Percentiles rank a stretch among this genome's conserved stretches.
Evolutionary conservation across 1,140 invertebrate genomes (phyloP).

Genomic region (Cydia pomonella): DNA sequence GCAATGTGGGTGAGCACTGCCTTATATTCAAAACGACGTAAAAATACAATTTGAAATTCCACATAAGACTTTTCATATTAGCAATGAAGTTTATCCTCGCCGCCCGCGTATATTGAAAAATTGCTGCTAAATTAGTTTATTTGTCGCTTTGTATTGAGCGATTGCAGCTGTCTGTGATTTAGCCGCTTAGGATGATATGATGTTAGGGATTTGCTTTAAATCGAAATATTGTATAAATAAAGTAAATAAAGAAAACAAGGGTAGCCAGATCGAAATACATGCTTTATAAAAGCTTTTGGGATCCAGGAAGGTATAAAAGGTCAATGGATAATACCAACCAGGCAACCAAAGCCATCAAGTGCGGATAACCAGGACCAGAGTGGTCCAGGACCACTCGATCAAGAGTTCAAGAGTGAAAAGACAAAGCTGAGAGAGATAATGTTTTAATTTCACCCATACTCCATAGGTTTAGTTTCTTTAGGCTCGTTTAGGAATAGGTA

Average conservation of each 20-base stretch:
- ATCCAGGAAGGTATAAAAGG: no score
- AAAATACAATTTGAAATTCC: background rate
- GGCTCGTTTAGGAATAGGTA: no score
- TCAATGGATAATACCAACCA: no score
- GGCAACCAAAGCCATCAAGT: no score
- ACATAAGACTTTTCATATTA: background rate
- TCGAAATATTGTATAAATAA: background rate
- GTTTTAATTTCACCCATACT: no score
- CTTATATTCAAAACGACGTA: background rate
- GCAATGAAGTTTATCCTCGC: background rate
- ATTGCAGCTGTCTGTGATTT: background rate
- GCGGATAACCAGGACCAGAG: no score
- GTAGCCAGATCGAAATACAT: no score
- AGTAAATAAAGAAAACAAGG: background rate
- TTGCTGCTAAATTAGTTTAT: conserved; percentile 19
- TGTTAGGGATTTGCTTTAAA: background rate
- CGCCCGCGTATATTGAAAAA: conserved; percentile 16
- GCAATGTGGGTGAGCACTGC: background rate
- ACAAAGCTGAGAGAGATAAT: no score
- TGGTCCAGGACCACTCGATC: no score
- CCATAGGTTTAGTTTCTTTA: no score
- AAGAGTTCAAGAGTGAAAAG: no score
- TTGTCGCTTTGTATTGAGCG: conserved; percentile 9
- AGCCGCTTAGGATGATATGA: background rate
- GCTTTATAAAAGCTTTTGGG: no score